Evolutionary conservation across 37 sponge, comb jelly and placozoan genomes (phyloP), one percentile per base, ranked within the genome.

Genomic region (Chondrosia reniformis): DNA sequence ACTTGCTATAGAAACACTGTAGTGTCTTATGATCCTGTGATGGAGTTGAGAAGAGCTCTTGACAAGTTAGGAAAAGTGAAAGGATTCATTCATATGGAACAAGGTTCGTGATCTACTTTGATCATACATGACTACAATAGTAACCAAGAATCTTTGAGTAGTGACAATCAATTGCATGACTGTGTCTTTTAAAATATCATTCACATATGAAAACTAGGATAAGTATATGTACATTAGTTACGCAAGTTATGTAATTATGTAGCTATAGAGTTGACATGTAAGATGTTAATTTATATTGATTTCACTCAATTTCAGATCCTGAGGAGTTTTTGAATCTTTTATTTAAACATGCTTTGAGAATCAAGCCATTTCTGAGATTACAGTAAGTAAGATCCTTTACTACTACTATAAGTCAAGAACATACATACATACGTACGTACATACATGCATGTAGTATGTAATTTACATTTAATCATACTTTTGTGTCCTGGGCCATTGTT

Each of bases 291-390:
- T n/a, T n/a, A n/a, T n/a, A n/a, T n/a, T n/a, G n/a, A n/a, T n/a
- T n/a, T n/a, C n/a, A n/a, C n/a, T n/a, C n/a, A n/a, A n/a, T n/a
- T n/a, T 15, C 77, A 92, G 96, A 96, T 87, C 98, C 98, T 42
- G 98, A 97, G 79, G 98, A 97, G 74, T 94, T 97, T 52, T 82
- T 97, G 52, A 97, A 92, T 67, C 55, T 93, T 84, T 65, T 97
- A 5, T 88, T 92, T 54, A 87, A 89, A 27, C 85, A 96, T 31
- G 79, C 42, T 69, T 7, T 69, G 41, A 39, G 22, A 39, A 17
- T 69, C 52, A 59, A 59, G n/a, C 61, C 61, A 7, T 59, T 59
- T 59, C n/a, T 59, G 30, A 19, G 28, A 6, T 13, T 59, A 59
- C 61, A 59, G 61, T 59, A 13, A 30, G 61, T 59, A 15, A 49